Evolutionary conservation across 2,888 invertebrate genomes (phyloP).

Genomic region (Rhogogaster chlorosoma): DNA sequence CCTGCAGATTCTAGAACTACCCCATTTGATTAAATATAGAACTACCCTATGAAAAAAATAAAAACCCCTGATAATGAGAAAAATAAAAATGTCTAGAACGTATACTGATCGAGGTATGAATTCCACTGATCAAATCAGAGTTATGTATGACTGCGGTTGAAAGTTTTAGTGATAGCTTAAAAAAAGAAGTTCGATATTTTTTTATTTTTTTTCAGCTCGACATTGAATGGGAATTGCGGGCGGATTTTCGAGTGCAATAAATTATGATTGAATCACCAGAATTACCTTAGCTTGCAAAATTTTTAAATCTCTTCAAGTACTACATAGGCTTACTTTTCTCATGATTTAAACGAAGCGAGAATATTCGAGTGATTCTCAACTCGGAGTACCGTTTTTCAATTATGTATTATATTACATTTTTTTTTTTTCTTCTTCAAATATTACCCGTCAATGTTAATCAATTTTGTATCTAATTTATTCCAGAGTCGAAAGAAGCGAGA

Average conservation of each 20-base stretch:
- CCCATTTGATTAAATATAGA: too few species aligned
- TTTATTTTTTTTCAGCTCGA: too few species aligned
- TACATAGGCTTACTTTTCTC: not conserved
- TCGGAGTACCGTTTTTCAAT: not conserved
- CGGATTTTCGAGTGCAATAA: not conserved
- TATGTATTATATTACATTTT: not conserved
- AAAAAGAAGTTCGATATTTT: not conserved
- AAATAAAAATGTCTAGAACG: not conserved
- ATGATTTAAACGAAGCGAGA: not conserved
- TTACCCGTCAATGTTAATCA: not conserved
- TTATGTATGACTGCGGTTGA: not conserved
- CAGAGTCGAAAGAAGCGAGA: not conserved
- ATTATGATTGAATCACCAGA: not conserved
- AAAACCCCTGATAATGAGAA: not conserved
- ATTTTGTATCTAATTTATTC: not conserved
- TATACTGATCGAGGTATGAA: not conserved
- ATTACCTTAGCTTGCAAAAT: constrained; percentile 7
- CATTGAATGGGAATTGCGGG: not conserved
- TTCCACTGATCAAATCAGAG: not conserved
- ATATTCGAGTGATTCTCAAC: not conserved
- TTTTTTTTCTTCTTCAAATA: not conserved
- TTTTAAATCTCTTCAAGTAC: not conserved
- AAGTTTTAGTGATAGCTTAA: not conserved
- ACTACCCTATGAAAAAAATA: too few species aligned
- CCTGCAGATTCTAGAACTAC: too few species aligned